Percentiles rank a stretch among this genome's conserved stretches.
Evolutionary conservation across 2,888 invertebrate species (phyloP).

Genomic region (Tipula lateralis): DNA sequence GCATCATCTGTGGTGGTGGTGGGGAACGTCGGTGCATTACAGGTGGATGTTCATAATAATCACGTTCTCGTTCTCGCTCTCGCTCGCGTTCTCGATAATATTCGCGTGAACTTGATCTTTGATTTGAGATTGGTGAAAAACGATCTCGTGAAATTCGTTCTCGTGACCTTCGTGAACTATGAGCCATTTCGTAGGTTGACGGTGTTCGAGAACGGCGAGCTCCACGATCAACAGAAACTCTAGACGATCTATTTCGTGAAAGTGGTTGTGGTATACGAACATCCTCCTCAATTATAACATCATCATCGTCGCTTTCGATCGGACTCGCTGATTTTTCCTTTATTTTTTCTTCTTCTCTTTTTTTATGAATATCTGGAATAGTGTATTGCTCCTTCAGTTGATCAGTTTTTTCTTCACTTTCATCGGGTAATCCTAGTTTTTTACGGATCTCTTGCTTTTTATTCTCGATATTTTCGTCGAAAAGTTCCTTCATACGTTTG

Average conservation of each 20-base stretch:
- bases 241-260: neutral
- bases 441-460: constrained; percentile 66
- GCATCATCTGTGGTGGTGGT: neutral
- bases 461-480: constrained; percentile 61
- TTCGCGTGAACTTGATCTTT: constrained; percentile 19
- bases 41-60: constrained; percentile 12
- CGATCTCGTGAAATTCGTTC: constrained; percentile 2
- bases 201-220: constrained; percentile 27
- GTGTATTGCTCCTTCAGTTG: constrained; percentile 46
- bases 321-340: neutral
- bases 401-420: constrained; percentile 46
- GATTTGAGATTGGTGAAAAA: neutral
- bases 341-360: neutral
- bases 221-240: neutral
- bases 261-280: neutral
- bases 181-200: neutral
- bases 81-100: constrained; percentile 33
- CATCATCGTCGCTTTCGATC: constrained; percentile 28
- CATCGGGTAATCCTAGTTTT: constrained; percentile 53
- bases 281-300: neutral
- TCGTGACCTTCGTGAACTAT: constrained; percentile 25
- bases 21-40: constrained; percentile 20
- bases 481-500: constrained; percentile 71
- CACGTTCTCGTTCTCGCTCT: constrained; percentile 34
- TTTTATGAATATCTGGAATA: constrained; percentile 38